Percentiles rank a stretch among this genome's conserved stretches.
Evolutionary conservation across 1,140 invertebrate genomes (phyloP).

Genomic region (Lerema accius): DNA sequence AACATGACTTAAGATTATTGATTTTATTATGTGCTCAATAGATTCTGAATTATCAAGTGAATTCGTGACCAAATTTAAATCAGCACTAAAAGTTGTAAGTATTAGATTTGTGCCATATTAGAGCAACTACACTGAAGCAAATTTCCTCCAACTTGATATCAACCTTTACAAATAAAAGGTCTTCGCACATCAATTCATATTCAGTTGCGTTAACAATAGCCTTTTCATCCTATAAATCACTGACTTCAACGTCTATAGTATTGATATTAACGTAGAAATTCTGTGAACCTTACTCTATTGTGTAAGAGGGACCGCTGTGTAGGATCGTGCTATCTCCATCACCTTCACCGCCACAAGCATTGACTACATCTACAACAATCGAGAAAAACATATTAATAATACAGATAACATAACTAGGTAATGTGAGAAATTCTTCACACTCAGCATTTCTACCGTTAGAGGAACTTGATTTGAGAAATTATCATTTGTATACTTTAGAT

Average conservation of each 20-base stretch:
- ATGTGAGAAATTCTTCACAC: constrained; percentile 10
- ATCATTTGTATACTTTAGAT: no score
- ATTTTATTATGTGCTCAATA: no score
- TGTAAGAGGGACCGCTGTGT: constrained; percentile 83
- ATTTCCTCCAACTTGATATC: not conserved
- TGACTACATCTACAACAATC: constrained; percentile 90
- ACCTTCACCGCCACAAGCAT: constrained; percentile 90
- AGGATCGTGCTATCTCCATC: constrained; percentile 81
- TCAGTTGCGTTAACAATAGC: constrained; percentile 36
- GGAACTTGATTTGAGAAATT: no score
- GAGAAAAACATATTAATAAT: constrained; percentile 76
- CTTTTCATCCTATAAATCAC: constrained; percentile 20
- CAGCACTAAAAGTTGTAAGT: no score
- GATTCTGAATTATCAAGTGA: no score
- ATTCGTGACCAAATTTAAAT: no score
- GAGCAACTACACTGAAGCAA: no score
- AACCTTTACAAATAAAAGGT: not conserved
- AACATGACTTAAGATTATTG: no score
- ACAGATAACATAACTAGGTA: constrained; percentile 30
- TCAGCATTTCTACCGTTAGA: not conserved
- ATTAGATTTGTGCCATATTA: no score
- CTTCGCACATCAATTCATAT: not conserved
- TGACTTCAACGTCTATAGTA: constrained; percentile 18
- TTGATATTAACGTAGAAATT: constrained; percentile 35
- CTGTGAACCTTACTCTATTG: constrained; percentile 79